phyloP scores from a whole-genome alignment of 2,113 vertebrate genomes.

The Ramphastos sulfuratus region DNA sequence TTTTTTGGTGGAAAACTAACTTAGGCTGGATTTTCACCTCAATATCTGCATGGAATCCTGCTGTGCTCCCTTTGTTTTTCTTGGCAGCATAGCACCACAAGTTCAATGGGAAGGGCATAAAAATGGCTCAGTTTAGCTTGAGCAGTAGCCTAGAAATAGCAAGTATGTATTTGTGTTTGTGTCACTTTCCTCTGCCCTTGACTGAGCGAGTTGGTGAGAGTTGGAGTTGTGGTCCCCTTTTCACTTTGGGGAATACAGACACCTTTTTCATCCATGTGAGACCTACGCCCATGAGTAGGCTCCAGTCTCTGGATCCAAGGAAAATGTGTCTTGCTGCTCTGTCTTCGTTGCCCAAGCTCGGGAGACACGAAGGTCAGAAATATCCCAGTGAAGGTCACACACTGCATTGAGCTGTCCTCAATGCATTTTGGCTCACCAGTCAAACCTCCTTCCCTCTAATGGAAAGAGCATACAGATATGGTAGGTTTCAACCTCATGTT shows the following conservation, averaged over 20 bases:
- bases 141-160: neutral
- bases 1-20: neutral
- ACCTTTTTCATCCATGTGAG: neutral
- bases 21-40: neutral
- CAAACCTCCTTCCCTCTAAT: neutral
- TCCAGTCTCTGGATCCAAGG: neutral
- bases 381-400: fast-evolving
- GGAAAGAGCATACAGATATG: neutral
- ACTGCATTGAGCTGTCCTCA: neutral
- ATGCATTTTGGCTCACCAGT: neutral
- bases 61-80: neutral
- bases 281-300: neutral
- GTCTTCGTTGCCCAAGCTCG: neutral
- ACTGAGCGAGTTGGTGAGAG: neutral
- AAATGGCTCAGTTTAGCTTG: neutral
- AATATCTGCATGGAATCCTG: neutral
- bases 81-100: neutral
- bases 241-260: neutral
- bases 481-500: neutral
- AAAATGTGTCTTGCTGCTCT: neutral
- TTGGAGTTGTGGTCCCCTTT: neutral
- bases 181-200: neutral
- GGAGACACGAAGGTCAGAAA: neutral
- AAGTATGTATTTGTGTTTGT: fast-evolving
- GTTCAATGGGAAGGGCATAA: neutral